Base-by-base conservation (phyloP, 2,888 invertebrate species). In the Drosophila suboccidentalis region DNA sequence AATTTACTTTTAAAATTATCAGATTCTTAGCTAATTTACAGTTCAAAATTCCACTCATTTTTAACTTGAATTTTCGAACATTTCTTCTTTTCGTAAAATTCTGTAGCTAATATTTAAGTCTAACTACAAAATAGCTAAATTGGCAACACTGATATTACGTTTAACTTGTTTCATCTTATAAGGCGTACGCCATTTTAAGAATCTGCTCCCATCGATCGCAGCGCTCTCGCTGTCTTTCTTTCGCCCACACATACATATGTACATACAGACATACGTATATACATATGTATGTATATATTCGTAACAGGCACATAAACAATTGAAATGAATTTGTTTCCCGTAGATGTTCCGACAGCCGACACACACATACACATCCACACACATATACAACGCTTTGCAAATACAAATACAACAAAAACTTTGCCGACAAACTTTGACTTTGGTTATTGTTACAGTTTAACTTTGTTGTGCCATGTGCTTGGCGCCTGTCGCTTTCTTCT, bases 361-460 rank as follows among this genome's bases (percentile, higher is more conserved):
- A 65, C 58, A 68, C 50, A 50, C 32, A 60, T 9, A 46, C 39
- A 58, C 67, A 36, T 15, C 62, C 46, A 13, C 47, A 68, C 47
- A 50, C 46, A 26, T 47, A 68, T 46, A 57, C 63, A 73, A 19
- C 36, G 19, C 22, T 9, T 29, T 17, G 13, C 41, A 46, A 49
- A 51, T 39, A 78, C 71, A 70, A 72, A 80, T 68, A 69, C 71
- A 71, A 46, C 22, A 83, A 77, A 70, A 84, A 87, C 80, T 84
- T 84, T 87, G 85, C 87, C 85, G 78, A 75, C 89, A 74, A 89
- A 89, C 85, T 87, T 87, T 85, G 89, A 89, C 83, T 84, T 87
- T 86, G 86, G 89, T 88, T 88, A 86, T 87, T 85, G 89, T 86
- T 83, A 85, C 87, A 87, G 87, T 89, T 89, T 78, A 83, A 88